Conservation (phyloP, 2,113 vertebrate genomes). For the Lasiurus borealis region DNA sequence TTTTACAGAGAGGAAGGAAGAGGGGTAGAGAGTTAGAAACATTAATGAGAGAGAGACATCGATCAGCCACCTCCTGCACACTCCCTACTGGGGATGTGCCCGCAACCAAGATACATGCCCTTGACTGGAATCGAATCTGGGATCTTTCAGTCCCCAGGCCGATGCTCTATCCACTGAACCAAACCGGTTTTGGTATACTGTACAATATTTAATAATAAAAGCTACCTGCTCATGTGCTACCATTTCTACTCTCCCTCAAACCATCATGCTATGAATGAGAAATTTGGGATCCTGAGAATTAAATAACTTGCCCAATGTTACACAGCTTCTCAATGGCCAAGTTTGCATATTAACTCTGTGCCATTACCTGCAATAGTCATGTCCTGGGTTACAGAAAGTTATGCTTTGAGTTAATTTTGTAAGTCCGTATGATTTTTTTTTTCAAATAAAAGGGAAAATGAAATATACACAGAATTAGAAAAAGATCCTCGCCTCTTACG, state of each 20-base stretch:
- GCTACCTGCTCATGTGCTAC: neutral
- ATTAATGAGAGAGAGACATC: too few species aligned
- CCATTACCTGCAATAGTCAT: neutral
- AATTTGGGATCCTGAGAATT: neutral
- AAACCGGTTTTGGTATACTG: neutral
- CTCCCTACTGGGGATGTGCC: too few species aligned
- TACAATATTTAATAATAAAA: neutral
- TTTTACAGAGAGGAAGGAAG: too few species aligned
- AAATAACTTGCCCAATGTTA: neutral
- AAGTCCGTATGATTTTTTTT: slow-evolving; percentile 8
- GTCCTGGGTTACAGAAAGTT: neutral
- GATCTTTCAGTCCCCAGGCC: too few species aligned
- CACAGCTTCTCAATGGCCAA: neutral
- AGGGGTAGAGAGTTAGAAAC: too few species aligned
- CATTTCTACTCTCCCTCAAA: neutral
- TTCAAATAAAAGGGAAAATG: neutral
- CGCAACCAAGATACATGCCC: too few species aligned
- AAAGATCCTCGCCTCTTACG: neutral
- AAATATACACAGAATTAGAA: slow-evolving; percentile 5
- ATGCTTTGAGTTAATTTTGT: neutral
- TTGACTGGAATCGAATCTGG: too few species aligned
- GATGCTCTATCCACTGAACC: too few species aligned
- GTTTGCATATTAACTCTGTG: neutral
- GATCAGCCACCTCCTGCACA: too few species aligned
- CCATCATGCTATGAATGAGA: neutral